phyloP scores from a whole-genome alignment of 2,888 invertebrate species.

The Scaptomyza caliginosa region DNA sequence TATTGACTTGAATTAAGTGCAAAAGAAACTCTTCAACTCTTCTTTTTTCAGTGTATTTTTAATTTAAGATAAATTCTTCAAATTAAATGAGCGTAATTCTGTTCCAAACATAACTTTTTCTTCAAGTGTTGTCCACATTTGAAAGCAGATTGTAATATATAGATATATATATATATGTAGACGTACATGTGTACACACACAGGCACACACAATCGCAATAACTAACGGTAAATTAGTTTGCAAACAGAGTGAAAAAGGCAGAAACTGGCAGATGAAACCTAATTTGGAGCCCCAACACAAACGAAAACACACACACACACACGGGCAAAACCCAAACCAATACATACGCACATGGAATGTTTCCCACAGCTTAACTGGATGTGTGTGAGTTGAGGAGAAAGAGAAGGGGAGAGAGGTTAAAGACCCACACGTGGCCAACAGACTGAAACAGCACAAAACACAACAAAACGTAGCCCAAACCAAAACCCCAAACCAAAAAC shows the following conservation, averaged over 20 bases:
- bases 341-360: constrained; percentile 11
- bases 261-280: constrained; percentile 74
- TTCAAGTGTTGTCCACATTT: constrained; percentile 11
- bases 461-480: background rate
- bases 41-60: background rate
- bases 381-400: background rate
- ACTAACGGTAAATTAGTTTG: constrained; percentile 80
- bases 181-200: constrained; percentile 15
- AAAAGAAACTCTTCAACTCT: no score
- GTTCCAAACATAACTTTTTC: background rate
- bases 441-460: constrained; percentile 28
- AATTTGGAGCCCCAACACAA: constrained; percentile 51
- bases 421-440: constrained; percentile 31
- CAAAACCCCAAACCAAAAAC: constrained; percentile 12
- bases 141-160: constrained; percentile 7
- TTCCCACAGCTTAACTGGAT: constrained; percentile 16
- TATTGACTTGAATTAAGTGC: no score
- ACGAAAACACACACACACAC: constrained; percentile 13
- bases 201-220: constrained; percentile 55
- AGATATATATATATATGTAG: constrained; percentile 14
- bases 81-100: background rate
- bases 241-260: constrained; percentile 78
- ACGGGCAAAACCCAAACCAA: no score
- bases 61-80: background rate
- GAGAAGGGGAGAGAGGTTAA: background rate